Conservation (phyloP, 2,113 vertebrate genomes). For the Gasterosteus aculeatus region DNA sequence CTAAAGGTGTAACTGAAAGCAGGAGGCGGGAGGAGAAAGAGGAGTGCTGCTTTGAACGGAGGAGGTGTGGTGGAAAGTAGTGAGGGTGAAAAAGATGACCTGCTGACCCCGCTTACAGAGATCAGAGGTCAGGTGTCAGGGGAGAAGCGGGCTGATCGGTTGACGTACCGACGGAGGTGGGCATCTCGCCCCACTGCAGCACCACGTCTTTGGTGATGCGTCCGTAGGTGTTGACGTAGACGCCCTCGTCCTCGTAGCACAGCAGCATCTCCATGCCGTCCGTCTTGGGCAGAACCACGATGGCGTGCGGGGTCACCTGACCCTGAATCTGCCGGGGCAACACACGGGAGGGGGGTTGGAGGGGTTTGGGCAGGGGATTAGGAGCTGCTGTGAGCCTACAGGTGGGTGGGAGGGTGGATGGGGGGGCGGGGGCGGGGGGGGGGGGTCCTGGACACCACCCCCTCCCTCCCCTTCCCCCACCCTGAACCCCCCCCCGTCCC, state of each 20-base stretch:
- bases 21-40: conserved; percentile 40
- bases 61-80: conserved; percentile 24
- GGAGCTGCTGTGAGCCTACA: conserved; percentile 43
- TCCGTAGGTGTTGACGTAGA: conserved; percentile 98
- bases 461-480: background rate
- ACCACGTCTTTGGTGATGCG: conserved; percentile 99
- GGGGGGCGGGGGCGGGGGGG: conserved; percentile 15
- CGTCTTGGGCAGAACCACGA: conserved; percentile 98
- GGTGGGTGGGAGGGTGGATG: conserved; percentile 28
- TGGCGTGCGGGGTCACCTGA: conserved; percentile 98
- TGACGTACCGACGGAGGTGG: conserved; percentile 98
- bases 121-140: conserved; percentile 38
- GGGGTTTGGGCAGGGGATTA: conserved; percentile 41
- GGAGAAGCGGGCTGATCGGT: conserved; percentile 61
- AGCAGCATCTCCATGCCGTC: conserved; percentile 99
- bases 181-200: conserved; percentile 99
- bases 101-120: conserved; percentile 40
- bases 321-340: conserved; percentile 92
- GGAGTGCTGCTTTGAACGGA: conserved; percentile 32
- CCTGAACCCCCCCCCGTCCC: conserved; percentile 17
- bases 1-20: conserved; percentile 25
- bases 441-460: conserved; percentile 1
- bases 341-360: conserved; percentile 59
- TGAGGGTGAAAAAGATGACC: conserved; percentile 51
- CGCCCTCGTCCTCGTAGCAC: conserved; percentile 99